Conservation (phyloP, 2,113 vertebrate species). For the Onychorhynchus coronatus region DNA sequence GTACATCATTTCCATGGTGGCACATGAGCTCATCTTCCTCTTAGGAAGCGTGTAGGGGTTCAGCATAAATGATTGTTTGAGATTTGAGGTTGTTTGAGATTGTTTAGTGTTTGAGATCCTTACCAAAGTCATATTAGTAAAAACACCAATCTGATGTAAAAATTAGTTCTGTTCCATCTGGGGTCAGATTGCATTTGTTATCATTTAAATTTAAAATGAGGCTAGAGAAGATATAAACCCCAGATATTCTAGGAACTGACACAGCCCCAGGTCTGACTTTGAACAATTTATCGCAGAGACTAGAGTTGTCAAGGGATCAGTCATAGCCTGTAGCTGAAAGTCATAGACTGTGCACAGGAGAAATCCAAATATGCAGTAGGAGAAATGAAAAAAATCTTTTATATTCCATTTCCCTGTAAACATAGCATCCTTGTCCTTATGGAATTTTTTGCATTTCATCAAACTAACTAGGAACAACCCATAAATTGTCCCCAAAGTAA, state of each 20-base stretch:
- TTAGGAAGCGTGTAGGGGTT: not conserved
- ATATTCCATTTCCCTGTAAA: slow-evolving; percentile 2
- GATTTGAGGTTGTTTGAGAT: not conserved
- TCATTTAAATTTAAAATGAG: slow-evolving; percentile 64
- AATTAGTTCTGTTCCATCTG: not conserved
- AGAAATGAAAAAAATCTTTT: not conserved
- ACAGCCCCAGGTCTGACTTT: slow-evolving; percentile 66
- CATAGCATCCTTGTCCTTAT: not conserved
- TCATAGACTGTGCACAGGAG: not conserved
- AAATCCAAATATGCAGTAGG: slow-evolving; percentile 22
- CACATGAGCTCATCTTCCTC: not conserved
- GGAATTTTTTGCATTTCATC: not conserved
- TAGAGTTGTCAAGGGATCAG: slow-evolving; percentile 63
- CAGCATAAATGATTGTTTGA: not conserved
- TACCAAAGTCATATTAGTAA: not conserved
- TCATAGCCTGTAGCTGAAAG: slow-evolving; percentile 55
- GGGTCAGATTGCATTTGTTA: slow-evolving; percentile 17
- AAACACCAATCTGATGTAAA: not conserved
- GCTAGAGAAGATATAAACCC: slow-evolving; percentile 48
- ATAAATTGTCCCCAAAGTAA: not conserved
- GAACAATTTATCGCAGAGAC: slow-evolving; percentile 56
- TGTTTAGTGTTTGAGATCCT: not conserved
- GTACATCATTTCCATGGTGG: not conserved
- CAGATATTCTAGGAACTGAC: slow-evolving; percentile 64
- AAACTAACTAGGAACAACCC: not conserved